These are phyloP conservation scores for Etia nguti DNA, from an alignment of 2,113 vertebrate genomes.

Conservation along the genomic window DNA sequence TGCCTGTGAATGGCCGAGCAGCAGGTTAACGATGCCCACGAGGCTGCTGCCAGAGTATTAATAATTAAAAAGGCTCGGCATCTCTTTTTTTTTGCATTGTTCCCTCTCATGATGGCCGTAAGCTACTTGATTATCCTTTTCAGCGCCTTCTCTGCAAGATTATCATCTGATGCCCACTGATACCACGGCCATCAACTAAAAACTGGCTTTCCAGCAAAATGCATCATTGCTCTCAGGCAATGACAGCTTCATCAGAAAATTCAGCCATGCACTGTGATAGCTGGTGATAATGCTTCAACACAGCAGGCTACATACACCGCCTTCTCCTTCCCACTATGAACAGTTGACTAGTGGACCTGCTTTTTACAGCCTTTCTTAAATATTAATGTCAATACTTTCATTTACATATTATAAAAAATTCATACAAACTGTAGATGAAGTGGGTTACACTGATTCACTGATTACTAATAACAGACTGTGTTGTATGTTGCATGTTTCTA, in stretches of 20 bases:
- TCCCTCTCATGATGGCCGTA: slow-evolving; percentile 49
- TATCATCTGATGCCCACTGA: slow-evolving; percentile 67
- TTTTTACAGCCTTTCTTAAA: not conserved
- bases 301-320: slow-evolving; percentile 5
- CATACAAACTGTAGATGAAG: not conserved
- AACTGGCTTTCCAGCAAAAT: slow-evolving; percentile 45
- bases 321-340: not conserved
- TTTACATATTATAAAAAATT: slow-evolving; percentile 10
- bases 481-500: not conserved
- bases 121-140: slow-evolving; percentile 70
- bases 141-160: slow-evolving; percentile 48
- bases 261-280: slow-evolving; percentile 32
- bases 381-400: slow-evolving; percentile 3
- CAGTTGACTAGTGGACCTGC: not conserved
- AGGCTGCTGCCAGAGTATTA: slow-evolving; percentile 45
- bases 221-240: slow-evolving; percentile 53
- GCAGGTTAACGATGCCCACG: slow-evolving; percentile 62
- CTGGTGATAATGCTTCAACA: slow-evolving; percentile 37
- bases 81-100: slow-evolving; percentile 24
- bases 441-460: not conserved
- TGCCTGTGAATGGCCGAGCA: slow-evolving; percentile 46
- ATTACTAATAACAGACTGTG: not conserved
- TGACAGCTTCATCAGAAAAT: slow-evolving; percentile 47
- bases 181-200: slow-evolving; percentile 46
- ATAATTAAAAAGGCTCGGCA: slow-evolving; percentile 67